Conservation (phyloP, 2,113 vertebrate genomes). For the Pelodiscus sinensis region DNA sequence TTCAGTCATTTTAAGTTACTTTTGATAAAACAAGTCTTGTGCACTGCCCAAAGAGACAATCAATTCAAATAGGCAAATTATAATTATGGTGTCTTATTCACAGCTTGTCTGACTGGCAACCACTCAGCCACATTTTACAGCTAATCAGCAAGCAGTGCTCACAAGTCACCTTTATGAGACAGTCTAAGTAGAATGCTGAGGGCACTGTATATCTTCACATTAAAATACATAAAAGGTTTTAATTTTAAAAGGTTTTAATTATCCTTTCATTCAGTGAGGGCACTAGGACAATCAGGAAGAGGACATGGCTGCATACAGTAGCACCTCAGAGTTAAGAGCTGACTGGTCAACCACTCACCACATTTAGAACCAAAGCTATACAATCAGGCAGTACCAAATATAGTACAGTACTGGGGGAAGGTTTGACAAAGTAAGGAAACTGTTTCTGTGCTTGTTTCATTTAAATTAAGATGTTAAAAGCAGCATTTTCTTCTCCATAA, state of each 20-base stretch:
- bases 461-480: too few relatives aligned
- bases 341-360: too few relatives aligned
- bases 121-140: neutral
- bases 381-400: too few relatives aligned
- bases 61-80: neutral
- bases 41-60: neutral
- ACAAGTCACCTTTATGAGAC: neutral
- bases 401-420: too few relatives aligned
- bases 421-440: too few relatives aligned
- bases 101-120: neutral
- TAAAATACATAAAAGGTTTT: neutral
- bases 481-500: too few relatives aligned
- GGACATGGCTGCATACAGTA: neutral
- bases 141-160: neutral
- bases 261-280: neutral
- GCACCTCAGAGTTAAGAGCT: too few relatives aligned
- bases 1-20: neutral
- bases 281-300: neutral
- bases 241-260: neutral
- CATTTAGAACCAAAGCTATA: too few relatives aligned
- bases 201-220: neutral
- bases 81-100: neutral
- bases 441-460: too few relatives aligned
- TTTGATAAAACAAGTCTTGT: neutral
- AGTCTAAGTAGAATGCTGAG: neutral